phyloP scores from a whole-genome alignment of 2,888 invertebrate genomes.

The Rhopalosiphum nymphaeae region DNA sequence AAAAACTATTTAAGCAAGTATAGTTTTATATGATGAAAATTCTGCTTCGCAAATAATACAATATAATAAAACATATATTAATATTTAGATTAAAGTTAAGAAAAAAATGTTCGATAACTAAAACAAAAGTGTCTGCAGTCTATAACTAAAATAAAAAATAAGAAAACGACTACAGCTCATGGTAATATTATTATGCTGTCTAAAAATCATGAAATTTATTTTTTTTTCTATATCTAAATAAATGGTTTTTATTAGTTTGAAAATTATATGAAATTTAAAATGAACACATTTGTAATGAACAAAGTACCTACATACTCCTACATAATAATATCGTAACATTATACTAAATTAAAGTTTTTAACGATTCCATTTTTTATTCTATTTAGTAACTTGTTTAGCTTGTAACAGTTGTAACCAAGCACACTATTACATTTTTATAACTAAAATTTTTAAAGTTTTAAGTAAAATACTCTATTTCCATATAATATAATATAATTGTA shows the following conservation, averaged over 20 bases:
- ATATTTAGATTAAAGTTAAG: neutral
- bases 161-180: neutral
- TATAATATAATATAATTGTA: neutral
- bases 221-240: neutral
- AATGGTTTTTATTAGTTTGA: neutral
- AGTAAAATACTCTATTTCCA: neutral
- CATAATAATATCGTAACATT: neutral
- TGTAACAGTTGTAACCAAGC: neutral
- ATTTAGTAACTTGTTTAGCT: neutral
- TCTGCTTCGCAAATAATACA: neutral
- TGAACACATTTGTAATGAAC: neutral
- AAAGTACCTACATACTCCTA: neutral
- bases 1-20: neutral
- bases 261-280: neutral
- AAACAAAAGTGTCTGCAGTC: neutral
- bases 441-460: neutral
- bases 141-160: neutral
- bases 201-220: neutral
- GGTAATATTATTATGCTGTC: neutral
- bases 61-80: neutral
- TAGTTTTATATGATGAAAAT: neutral
- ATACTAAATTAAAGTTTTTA: neutral
- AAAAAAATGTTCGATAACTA: neutral
- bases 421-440: neutral
- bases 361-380: neutral